These are phyloP conservation scores for Paracyprichromis sp. DNA, from an alignment of 2,113 vertebrate species.

Conservation along the genomic window DNA sequence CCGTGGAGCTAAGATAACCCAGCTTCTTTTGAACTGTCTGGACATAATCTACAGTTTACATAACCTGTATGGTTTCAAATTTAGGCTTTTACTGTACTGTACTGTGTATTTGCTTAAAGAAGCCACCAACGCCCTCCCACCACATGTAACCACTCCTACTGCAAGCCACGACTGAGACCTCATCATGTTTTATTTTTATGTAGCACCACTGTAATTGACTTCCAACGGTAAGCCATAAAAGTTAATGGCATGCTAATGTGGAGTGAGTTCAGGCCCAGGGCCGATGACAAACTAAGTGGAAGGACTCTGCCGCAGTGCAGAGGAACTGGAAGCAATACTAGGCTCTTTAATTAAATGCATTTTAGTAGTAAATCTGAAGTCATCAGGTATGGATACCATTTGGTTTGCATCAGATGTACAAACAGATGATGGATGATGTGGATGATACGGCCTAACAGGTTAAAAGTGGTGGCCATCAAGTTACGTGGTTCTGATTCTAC, in stretches of 20 bases:
- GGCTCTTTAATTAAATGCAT: slow-evolving; percentile 60
- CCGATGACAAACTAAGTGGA: slow-evolving; percentile 38
- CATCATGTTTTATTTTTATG: slow-evolving; percentile 71
- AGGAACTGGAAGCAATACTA: slow-evolving; percentile 36
- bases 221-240: slow-evolving; percentile 70
- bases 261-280: slow-evolving; percentile 60
- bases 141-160: neutral
- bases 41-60: neutral
- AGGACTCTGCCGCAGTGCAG: slow-evolving; percentile 51
- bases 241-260: slow-evolving; percentile 71
- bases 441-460: neutral
- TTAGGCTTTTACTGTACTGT: neutral
- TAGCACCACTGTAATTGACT: slow-evolving; percentile 70
- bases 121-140: neutral
- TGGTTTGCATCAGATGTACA: slow-evolving; percentile 35
- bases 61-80: neutral
- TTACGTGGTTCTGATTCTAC: slow-evolving; percentile 18
- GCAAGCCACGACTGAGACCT: slow-evolving; percentile 44
- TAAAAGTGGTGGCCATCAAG: slow-evolving; percentile 36
- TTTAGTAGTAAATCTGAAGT: slow-evolving; percentile 55
- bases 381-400: slow-evolving; percentile 54
- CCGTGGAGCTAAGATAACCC: neutral
- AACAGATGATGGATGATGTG: slow-evolving; percentile 51
- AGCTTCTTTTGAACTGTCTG: neutral
- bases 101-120: neutral